Base-by-base conservation (phyloP, 2,797 vertebrate species). In the Catamblyrhynchus diadema region DNA sequence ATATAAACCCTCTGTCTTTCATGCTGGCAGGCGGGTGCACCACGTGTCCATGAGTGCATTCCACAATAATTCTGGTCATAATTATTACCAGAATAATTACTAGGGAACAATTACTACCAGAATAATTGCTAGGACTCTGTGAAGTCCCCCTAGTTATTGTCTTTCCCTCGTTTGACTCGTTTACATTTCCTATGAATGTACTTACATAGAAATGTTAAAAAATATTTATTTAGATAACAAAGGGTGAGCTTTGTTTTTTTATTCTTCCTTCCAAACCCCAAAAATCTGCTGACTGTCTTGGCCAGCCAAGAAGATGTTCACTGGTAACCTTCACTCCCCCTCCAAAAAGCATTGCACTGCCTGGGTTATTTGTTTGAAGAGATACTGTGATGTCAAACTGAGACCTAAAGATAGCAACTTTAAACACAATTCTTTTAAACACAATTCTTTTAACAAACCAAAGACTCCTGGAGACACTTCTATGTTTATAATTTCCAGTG, bases 151-250 rank as follows among this genome's bases (percentile, higher is more conserved):
- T 69, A 70, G 41, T 88, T 93, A 89, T 77, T 87, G 7, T 74
- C 50, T 88, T 87, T 92, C n/a, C 17, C 11, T 81, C 0, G 0
- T 89, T 72, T 93, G 82, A 81, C 47, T 50, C 39, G 27, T 42
- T 87, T 86, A 67, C 37, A 23, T 84, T 82, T 94, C 57, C 56
- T 80, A 70, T 14, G 19, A 74, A 86, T 2, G 24, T 57, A 60
- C 78, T 59, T 85, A 86, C 22, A 30, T 8, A 78, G 62, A 88
- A 90, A 72, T 88, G 77, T 86, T 93, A 67, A 74, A 57, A 95
- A 94, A 90, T 19, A 57, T 87, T 96, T 97, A 50, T 88, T 95
- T 87, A 70, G 87, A 84, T 92, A 93, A 92, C 62, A 93, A 94
- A 85, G 44, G 7, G 8, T 37, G 33, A 39, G 2, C 2, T 33